phyloP scores from a whole-genome alignment of 1,140 invertebrate genomes.

The Caenorhabditis latens region DNA sequence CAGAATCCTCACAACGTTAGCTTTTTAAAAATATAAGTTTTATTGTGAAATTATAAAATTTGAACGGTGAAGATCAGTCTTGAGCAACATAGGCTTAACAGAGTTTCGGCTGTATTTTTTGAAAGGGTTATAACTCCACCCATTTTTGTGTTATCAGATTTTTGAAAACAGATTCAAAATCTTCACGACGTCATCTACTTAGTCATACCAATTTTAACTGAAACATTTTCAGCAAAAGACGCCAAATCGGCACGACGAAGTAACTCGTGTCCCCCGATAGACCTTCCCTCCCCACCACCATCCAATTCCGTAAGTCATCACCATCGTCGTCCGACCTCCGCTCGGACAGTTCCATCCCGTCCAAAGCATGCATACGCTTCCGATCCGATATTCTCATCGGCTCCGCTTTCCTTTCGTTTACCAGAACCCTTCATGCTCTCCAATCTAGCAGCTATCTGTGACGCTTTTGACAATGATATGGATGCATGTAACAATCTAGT shows the following conservation, averaged over 20 bases:
- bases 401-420: conserved; percentile 64
- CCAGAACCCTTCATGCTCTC: conserved; percentile 72
- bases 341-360: conserved; percentile 7
- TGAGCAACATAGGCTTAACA: too few relatives aligned
- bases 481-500: conserved; percentile 58
- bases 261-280: conserved; percentile 66
- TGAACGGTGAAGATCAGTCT: too few relatives aligned
- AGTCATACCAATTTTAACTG: too few relatives aligned
- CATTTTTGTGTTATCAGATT: too few relatives aligned
- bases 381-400: conserved; percentile 58
- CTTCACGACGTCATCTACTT: too few relatives aligned
- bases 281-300: conserved; percentile 55
- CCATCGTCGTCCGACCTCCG: background rate
- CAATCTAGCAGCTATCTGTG: conserved; percentile 72
- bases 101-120: too few relatives aligned
- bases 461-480: conserved; percentile 59
- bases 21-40: too few relatives aligned
- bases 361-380: conserved; percentile 37
- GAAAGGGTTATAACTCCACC: too few relatives aligned
- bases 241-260: conserved; percentile 65
- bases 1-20: too few relatives aligned
- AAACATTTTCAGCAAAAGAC: conserved; percentile 63
- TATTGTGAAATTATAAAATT: too few relatives aligned
- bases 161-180: too few relatives aligned
- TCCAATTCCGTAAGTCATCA: conserved; percentile 51